Evolutionary conservation across 2,113 vertebrate species (phyloP).

Genomic region (Oostethus manadensis): DNA sequence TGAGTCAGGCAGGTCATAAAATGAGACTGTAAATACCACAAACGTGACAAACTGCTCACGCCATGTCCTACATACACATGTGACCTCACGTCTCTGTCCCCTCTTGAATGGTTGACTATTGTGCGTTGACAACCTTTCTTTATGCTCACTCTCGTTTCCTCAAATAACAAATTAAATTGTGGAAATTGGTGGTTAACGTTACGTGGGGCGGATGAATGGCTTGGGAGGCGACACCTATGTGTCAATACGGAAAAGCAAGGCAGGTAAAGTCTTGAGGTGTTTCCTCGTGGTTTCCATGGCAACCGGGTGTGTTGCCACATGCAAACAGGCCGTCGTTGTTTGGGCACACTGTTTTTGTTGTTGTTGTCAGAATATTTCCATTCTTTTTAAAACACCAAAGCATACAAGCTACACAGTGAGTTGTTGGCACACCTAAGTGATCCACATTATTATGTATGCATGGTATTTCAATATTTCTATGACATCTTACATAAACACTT

Average conservation of each 20-base stretch:
- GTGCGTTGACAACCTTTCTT: slow-evolving; percentile 8
- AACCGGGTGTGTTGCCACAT: slow-evolving; percentile 29
- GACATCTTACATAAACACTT: not conserved
- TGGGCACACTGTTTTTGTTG: slow-evolving; percentile 21
- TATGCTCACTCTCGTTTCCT: slow-evolving; percentile 27
- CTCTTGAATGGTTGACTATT: slow-evolving; percentile 4
- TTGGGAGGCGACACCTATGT: slow-evolving; percentile 26
- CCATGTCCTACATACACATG: slow-evolving; percentile 10
- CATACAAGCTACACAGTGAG: slow-evolving; percentile 9
- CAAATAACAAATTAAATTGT: slow-evolving; percentile 19
- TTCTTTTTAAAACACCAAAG: slow-evolving; percentile 20
- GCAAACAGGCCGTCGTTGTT: slow-evolving; percentile 46
- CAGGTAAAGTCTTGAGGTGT: slow-evolving; percentile 40
- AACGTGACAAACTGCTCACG: slow-evolving; percentile 25
- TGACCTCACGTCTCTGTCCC: slow-evolving; percentile 18
- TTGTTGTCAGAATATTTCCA: slow-evolving; percentile 40
- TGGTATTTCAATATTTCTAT: not conserved
- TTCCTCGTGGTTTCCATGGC: slow-evolving; percentile 39
- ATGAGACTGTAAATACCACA: slow-evolving; percentile 14
- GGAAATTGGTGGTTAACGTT: slow-evolving; percentile 43
- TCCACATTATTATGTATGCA: not conserved
- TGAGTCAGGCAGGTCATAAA: slow-evolving; percentile 21
- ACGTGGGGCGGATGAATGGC: slow-evolving; percentile 21
- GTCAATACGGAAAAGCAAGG: slow-evolving; percentile 24
- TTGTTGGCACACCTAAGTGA: not conserved